Evolutionary conservation across 2,888 invertebrate species (phyloP).

Genomic region (Macrosiphum euphorbiae): DNA sequence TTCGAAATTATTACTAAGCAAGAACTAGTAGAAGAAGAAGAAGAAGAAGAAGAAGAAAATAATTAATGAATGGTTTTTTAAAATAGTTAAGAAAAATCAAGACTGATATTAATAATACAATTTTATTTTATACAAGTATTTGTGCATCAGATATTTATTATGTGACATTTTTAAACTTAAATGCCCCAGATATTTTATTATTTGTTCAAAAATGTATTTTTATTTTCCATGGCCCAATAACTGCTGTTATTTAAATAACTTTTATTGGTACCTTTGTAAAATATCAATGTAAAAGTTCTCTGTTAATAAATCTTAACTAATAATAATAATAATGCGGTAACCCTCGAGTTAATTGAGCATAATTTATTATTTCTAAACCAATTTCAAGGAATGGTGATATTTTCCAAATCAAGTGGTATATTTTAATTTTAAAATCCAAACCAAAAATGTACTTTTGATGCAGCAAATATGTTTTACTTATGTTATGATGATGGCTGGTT

Average conservation of each 20-base stretch:
- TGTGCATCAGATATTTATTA: not conserved
- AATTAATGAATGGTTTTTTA: not conserved
- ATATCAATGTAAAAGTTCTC: not conserved
- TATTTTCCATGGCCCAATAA: not conserved
- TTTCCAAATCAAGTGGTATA: not conserved
- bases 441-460: too few species aligned
- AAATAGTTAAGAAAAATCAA: not conserved
- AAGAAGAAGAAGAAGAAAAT: not conserved
- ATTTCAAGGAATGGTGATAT: not conserved
- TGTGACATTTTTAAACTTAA: not conserved
- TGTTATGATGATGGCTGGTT: too few species aligned
- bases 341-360: not conserved
- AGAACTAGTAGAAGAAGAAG: not conserved
- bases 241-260: not conserved
- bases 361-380: not conserved
- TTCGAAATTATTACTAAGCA: not conserved
- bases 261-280: not conserved
- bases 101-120: slow-evolving; percentile 12
- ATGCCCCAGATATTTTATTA: not conserved
- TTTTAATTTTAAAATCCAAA: not conserved
- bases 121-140: not conserved
- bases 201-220: not conserved
- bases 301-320: not conserved
- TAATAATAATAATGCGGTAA: not conserved
- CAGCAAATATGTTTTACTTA: too few species aligned